Evolutionary conservation across 2,888 invertebrate species (phyloP).

Genomic region (Pristionchus fissidentatus): DNA sequence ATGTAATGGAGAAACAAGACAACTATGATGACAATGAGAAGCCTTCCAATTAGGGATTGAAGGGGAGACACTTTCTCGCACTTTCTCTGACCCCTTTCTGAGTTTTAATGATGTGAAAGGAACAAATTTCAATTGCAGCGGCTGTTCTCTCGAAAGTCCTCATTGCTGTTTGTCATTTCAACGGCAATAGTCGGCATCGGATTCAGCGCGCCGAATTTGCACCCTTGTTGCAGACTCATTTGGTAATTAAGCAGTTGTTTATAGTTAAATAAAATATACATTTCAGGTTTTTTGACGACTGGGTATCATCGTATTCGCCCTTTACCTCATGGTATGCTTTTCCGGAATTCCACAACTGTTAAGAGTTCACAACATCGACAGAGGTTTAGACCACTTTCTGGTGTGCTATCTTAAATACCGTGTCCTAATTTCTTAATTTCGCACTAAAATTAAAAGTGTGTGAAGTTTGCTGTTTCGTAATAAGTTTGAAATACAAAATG

Average conservation of each 20-base stretch:
- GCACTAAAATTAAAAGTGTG: too few relatives aligned
- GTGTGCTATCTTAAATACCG: too few relatives aligned
- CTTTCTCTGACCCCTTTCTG: too few relatives aligned
- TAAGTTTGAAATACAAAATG: neutral
- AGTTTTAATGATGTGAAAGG: too few relatives aligned
- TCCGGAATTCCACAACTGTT: neutral
- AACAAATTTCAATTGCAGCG: neutral
- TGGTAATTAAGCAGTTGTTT: slow-evolving; percentile 6
- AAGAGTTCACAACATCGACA: neutral
- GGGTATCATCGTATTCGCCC: slow-evolving; percentile 21
- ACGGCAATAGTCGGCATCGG: neutral
- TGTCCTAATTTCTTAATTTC: neutral
- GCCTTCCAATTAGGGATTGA: too few relatives aligned
- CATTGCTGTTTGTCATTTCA: neutral
- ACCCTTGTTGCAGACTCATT: neutral
- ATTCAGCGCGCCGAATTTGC: slow-evolving; percentile 1
- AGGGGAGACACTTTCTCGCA: too few relatives aligned
- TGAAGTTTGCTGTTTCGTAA: too few relatives aligned
- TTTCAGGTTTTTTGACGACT: slow-evolving; percentile 26
- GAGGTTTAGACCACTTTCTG: neutral
- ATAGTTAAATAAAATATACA: neutral
- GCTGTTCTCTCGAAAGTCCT: slow-evolving; percentile 12
- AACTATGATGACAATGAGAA: too few relatives aligned
- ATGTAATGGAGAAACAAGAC: too few relatives aligned
- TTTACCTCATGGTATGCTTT: neutral